Evolutionary conservation across 2,113 vertebrate species (phyloP).

Genomic region (Chrysochloris asiatica): DNA sequence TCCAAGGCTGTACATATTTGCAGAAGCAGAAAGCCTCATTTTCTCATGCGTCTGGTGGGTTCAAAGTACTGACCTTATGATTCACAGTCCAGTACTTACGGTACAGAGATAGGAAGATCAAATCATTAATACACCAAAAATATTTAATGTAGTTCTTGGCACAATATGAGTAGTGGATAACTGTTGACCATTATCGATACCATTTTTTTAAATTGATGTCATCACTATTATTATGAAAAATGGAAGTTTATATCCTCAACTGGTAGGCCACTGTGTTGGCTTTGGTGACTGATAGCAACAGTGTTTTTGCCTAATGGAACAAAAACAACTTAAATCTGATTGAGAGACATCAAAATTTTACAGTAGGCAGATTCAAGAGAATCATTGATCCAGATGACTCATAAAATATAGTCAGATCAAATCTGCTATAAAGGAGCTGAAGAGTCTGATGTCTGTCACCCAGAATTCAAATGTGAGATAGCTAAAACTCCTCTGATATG

Average conservation of each 20-base stretch:
- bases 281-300: too few species aligned
- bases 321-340: constrained; percentile 23
- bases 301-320: too few species aligned
- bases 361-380: neutral
- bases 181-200: neutral
- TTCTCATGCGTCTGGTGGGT: too few species aligned
- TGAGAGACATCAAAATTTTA: neutral
- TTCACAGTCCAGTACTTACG: too few species aligned
- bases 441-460: neutral
- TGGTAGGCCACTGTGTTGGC: neutral
- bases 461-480: neutral
- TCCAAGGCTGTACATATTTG: too few species aligned
- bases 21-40: too few species aligned
- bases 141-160: neutral
- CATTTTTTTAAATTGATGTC: neutral
- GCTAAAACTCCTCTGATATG: neutral
- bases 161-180: neutral
- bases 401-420: too few species aligned
- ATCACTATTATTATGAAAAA: neutral
- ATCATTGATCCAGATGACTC: neutral
- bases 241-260: neutral
- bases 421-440: neutral
- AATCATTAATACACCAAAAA: neutral
- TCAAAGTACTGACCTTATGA: too few species aligned
- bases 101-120: too few species aligned